These are phyloP conservation scores for Hydroisotoma schaefferi DNA, from an alignment of 2,888 invertebrate species.

Conservation along the genomic window DNA sequence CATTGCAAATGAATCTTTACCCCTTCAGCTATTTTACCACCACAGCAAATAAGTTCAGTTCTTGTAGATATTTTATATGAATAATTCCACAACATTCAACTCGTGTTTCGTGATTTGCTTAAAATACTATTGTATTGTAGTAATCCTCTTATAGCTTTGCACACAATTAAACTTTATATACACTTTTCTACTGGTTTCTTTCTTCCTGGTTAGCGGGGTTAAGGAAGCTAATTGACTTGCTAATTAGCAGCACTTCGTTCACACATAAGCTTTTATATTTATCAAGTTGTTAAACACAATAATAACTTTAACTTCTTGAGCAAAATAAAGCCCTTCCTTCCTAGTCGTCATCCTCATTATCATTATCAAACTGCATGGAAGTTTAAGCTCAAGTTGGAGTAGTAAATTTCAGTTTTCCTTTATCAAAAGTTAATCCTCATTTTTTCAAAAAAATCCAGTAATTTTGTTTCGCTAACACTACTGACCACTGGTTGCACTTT, in stretches of 20 bases:
- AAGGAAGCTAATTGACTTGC: slow-evolving; percentile 14
- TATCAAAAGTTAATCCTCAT: too few species aligned
- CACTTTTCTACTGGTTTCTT: background rate
- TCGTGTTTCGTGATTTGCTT: too few species aligned
- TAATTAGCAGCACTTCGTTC: slow-evolving; percentile 5
- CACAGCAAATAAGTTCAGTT: too few species aligned
- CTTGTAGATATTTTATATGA: too few species aligned
- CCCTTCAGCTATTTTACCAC: too few species aligned
- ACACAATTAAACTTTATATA: background rate
- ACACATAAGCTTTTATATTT: background rate
- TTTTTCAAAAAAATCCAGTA: too few species aligned
- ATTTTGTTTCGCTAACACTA: too few species aligned
- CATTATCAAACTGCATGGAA: background rate
- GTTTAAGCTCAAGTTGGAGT: background rate
- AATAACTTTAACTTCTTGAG: too few species aligned
- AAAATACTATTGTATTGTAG: background rate
- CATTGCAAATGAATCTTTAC: too few species aligned
- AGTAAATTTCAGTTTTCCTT: background rate
- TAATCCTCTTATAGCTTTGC: background rate
- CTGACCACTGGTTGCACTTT: too few species aligned
- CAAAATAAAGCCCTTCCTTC: slow-evolving; percentile 2
- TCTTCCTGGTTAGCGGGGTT: slow-evolving; percentile 3
- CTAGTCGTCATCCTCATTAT: too few species aligned
- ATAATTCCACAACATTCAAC: too few species aligned
- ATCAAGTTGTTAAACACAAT: background rate